Base-by-base conservation (phyloP, 1,140 invertebrate genomes). In the Drosophila pectinifera region DNA sequence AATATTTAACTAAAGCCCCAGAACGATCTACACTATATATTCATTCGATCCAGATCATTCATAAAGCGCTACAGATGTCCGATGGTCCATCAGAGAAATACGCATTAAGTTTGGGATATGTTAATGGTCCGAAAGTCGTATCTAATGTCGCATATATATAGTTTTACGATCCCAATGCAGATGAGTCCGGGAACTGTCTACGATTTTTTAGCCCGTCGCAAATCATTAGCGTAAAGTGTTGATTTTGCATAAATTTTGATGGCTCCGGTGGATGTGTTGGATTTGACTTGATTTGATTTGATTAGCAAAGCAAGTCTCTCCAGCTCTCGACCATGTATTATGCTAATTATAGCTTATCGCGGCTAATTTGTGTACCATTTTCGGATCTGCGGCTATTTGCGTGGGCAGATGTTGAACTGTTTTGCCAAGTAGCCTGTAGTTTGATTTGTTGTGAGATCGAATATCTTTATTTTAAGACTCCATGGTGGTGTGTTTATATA, bases 201-300 rank as follows among this genome's bases (percentile, higher is more conserved):
- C 39, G 39, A 41, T 63, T 67, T 58, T 45, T 53, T 53, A 51
- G 67, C 34, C 57, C 57, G 63, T 83, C 84, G 59, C 80, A 83
- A 89, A 83, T 88, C 72, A 89, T 89, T 80, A 67, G 83, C 56
- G 67, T 67, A 76, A 88, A 88, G 84, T 88, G 83, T 83, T 77
- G 74, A 77, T 63, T 88, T 83, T 84, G 83, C 84, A 86, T 89
- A 89, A 84, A 80, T 84, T 85, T 41, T 16, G 56, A 72, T 51
- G 49, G 31, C 31, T 10, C 31, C 38, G 28, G 63, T 39, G 72
- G 46, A 54, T 64, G 56, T 53, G 28, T 68, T 39, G 72, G 46
- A 54, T 64, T 69, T 31, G 58, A 54, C 56, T 64, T 48, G 16
- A 49, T 28, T 46, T 43, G 26, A 63, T 70, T 73, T 75, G 34